Base-by-base conservation (phyloP, 2,888 invertebrate genomes). In the Sarcophaga variegata region DNA sequence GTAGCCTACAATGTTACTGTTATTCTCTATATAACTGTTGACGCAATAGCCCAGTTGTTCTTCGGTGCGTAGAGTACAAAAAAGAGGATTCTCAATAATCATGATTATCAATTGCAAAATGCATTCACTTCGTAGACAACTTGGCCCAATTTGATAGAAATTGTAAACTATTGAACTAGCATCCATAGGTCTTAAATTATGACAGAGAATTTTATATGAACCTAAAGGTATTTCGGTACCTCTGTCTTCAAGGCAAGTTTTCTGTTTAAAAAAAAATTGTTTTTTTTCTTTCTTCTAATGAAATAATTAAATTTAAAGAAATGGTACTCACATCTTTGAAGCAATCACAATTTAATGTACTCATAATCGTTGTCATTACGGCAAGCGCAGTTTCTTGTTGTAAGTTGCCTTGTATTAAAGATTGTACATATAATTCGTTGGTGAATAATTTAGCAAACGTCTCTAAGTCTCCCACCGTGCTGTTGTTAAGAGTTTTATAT, bases 41-140 rank as follows among this genome's bases (percentile, higher is more conserved):
- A 98, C 97, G 91, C 96, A 95, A 93, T 98, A 98, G 0, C 98
- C 98, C 4, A 98, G 94, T 93, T 98, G 98, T 91, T 98, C 97
- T 92, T 97, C 96, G 0, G 98, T 98, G 78, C 98, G 95, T 25
- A 99, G 94, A 66, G 95, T 95, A 93, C 98, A 96, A 93, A 98
- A 98, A 67, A 97, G 94, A 0, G 98, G 98, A 93, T 98, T 98
- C 91, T 97, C 96, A 94, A 98, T 97, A 83, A 97, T 94, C 94
- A 97, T 97, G 94, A 96, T 95, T 59, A 98, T 93, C 60, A 98
- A 93, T 92, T 98, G 97, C 2, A 97, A 94, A 0, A 96, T 94
- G 83, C 95, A 95, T 70, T 95, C 95, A 83, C 95, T 94, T 25
- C 94, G 94, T 2, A 96, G 93, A 0, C 94, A 94, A 69, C 95